Percentiles rank a stretch among this genome's conserved stretches.
Evolutionary conservation across 2,888 invertebrate genomes (phyloP).

Genomic region (Zaprionus bogoriensis): DNA sequence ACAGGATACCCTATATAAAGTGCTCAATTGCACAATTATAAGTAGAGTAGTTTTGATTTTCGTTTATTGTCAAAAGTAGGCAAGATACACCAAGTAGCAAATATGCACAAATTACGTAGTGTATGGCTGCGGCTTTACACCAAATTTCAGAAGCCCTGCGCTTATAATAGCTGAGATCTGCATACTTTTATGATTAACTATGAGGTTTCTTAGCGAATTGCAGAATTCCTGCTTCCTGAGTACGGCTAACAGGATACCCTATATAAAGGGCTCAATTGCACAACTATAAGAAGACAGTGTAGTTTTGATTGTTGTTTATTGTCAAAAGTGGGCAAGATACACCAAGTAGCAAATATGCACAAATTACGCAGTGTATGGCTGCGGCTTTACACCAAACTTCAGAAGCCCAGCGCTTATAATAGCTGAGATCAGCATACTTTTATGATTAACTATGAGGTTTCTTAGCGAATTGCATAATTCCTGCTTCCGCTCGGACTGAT

Average conservation of each 20-base stretch:
- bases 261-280: not conserved
- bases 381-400: not conserved
- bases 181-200: too few relatives aligned
- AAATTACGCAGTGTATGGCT: not conserved
- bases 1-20: not conserved
- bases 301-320: too few relatives aligned
- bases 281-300: too few relatives aligned
- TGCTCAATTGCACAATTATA: not conserved
- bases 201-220: too few relatives aligned
- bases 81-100: not conserved
- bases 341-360: not conserved
- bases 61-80: not conserved
- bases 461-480: too few relatives aligned
- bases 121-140: not conserved
- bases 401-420: not conserved
- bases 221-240: too few relatives aligned
- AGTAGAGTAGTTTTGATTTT: too few relatives aligned
- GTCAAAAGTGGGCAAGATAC: not conserved
- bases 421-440: not conserved
- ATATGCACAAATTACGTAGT: not conserved
- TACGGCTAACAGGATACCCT: conserved; percentile 18
- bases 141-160: not conserved
- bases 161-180: not conserved
- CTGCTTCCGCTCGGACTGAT: too few relatives aligned
- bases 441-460: too few relatives aligned